Percentiles rank a stretch among this genome's conserved stretches.
These are phyloP conservation scores for Cinclus cinclus DNA, from an alignment of 2,113 vertebrate genomes.

Conservation along the genomic window DNA sequence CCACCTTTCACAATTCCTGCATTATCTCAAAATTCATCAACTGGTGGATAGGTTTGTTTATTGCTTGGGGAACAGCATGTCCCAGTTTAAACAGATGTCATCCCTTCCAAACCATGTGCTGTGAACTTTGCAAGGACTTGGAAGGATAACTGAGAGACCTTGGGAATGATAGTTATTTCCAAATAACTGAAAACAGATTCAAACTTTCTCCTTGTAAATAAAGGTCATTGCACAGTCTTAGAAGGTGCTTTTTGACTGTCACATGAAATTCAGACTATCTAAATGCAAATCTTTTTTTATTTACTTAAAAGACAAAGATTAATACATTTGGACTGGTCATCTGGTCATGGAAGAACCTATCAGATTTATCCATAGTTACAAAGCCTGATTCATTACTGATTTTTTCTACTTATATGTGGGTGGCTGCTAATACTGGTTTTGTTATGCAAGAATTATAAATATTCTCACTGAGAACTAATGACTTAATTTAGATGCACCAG, in stretches of 20 bases:
- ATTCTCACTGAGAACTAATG: conserved; percentile 23
- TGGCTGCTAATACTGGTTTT: background rate
- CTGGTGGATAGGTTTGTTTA: background rate
- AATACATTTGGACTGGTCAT: background rate
- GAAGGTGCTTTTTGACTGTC: background rate
- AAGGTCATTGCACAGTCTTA: background rate
- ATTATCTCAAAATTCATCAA: background rate
- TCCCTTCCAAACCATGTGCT: background rate
- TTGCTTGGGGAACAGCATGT: background rate
- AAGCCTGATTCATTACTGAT: background rate
- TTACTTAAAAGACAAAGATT: background rate
- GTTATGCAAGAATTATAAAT: conserved; percentile 34
- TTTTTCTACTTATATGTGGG: background rate
- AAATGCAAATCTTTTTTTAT: background rate
- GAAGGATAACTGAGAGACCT: background rate
- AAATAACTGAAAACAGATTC: background rate
- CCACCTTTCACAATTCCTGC: background rate
- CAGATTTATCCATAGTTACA: background rate
- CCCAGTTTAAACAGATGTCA: background rate
- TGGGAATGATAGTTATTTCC: background rate
- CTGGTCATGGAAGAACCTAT: background rate
- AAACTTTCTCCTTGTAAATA: background rate
- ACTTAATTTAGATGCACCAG: background rate
- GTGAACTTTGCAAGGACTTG: conserved; percentile 12
- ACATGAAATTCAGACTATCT: background rate